Evolutionary conservation across 2,888 invertebrate genomes (phyloP).

Genomic region (Achlya flavicornis): DNA sequence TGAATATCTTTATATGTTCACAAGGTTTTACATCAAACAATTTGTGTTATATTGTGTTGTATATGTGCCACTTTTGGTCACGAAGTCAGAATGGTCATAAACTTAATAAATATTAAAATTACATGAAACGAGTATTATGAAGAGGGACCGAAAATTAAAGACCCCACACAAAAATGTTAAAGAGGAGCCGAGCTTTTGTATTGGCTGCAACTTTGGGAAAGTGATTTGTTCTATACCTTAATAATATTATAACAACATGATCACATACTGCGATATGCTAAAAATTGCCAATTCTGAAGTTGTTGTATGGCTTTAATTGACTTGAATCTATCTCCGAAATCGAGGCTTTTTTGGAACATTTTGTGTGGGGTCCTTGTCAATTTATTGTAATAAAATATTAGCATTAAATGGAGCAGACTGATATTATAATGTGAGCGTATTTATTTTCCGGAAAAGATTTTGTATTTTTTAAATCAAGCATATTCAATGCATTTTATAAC

Average conservation of each 20-base stretch:
- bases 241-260: too few relatives aligned
- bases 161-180: not conserved
- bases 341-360: not conserved
- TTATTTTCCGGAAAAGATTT: constrained; percentile 30
- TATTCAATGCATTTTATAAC: not conserved
- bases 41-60: not conserved
- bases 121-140: constrained; percentile 59
- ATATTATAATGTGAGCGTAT: constrained; percentile 60
- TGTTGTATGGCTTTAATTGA: too few relatives aligned
- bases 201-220: not conserved
- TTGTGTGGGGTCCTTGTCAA: constrained; percentile 7
- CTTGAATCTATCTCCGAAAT: not conserved
- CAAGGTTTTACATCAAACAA: not conserved
- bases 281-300: too few relatives aligned
- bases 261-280: too few relatives aligned
- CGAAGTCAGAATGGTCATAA: constrained; percentile 15
- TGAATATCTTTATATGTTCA: not conserved
- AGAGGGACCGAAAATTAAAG: constrained; percentile 69
- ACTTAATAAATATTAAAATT: constrained; percentile 34
- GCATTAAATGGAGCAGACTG: constrained; percentile 69
- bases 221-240: too few relatives aligned
- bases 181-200: not conserved
- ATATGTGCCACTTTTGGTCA: not conserved
- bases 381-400: constrained; percentile 55
- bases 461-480: not conserved